These are phyloP conservation scores for Salvator merianae DNA, from an alignment of 2,113 vertebrate genomes.

Conservation along the genomic window DNA sequence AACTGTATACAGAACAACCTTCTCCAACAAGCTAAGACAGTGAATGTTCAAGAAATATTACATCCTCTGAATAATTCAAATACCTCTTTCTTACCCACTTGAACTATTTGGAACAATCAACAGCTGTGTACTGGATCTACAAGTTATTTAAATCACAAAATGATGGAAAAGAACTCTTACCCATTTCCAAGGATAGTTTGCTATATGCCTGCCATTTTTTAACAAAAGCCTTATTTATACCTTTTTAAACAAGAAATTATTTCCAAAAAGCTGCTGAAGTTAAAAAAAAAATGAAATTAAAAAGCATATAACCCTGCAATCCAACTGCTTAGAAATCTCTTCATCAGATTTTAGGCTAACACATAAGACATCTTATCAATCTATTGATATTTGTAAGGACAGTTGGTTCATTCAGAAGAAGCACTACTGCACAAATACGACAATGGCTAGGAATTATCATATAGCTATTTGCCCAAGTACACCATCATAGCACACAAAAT, in stretches of 20 bases:
- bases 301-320: not conserved
- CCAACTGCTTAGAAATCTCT: not conserved
- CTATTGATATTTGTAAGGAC: not conserved
- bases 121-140: constrained; percentile 6
- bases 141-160: not conserved
- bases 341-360: not conserved
- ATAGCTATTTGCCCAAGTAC: constrained; percentile 30
- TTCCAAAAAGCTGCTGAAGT: not conserved
- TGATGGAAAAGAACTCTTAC: not conserved
- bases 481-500: constrained; percentile 45
- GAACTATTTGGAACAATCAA: not conserved
- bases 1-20: not conserved
- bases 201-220: not conserved
- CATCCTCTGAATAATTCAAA: not conserved
- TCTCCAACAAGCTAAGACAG: not conserved
- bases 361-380: not conserved
- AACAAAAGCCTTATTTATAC: not conserved
- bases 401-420: constrained; percentile 19
- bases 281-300: not conserved
- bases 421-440: constrained; percentile 23
- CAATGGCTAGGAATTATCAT: constrained; percentile 53
- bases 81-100: not conserved
- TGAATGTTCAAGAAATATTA: not conserved
- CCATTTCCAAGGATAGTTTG: not conserved
- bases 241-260: not conserved